Conservation (phyloP, 2,113 vertebrate species). For the Oreocharis arfaki region DNA sequence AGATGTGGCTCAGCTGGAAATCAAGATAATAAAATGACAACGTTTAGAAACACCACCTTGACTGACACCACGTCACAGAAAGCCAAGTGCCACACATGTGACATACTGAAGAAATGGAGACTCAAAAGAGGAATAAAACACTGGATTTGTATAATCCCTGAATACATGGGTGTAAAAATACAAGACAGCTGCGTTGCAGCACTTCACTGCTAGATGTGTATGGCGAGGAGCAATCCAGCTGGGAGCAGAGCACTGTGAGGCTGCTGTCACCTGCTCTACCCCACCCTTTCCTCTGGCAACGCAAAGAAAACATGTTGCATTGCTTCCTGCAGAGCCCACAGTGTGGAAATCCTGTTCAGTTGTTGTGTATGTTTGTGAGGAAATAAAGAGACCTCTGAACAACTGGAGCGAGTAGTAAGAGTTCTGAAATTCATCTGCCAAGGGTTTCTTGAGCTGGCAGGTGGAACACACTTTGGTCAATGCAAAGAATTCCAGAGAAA, state of each 20-base stretch:
- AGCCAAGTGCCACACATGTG: neutral
- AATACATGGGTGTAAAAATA: neutral
- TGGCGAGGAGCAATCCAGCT: neutral
- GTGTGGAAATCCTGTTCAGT: neutral
- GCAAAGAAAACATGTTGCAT: neutral
- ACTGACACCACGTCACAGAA: neutral
- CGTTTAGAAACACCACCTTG: neutral
- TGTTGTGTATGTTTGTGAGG: slow-evolving; percentile 15
- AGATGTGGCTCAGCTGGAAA: neutral
- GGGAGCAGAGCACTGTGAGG: neutral
- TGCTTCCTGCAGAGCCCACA: neutral
- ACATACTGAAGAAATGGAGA: neutral
- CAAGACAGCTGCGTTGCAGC: neutral
- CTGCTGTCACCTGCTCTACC: neutral
- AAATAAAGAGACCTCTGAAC: slow-evolving; percentile 22
- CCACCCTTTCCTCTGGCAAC: neutral
- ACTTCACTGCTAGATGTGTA: neutral
- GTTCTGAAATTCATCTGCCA: neutral
- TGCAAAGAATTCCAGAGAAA: neutral
- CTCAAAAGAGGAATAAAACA: neutral
- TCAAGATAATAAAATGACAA: neutral
- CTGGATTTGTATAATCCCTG: neutral
- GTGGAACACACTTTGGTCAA: neutral
- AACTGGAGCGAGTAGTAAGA: neutral
- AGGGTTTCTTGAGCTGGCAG: neutral